These are phyloP conservation scores for Seriola rivoliana DNA, from an alignment of 2,113 vertebrate species.

Conservation along the genomic window DNA sequence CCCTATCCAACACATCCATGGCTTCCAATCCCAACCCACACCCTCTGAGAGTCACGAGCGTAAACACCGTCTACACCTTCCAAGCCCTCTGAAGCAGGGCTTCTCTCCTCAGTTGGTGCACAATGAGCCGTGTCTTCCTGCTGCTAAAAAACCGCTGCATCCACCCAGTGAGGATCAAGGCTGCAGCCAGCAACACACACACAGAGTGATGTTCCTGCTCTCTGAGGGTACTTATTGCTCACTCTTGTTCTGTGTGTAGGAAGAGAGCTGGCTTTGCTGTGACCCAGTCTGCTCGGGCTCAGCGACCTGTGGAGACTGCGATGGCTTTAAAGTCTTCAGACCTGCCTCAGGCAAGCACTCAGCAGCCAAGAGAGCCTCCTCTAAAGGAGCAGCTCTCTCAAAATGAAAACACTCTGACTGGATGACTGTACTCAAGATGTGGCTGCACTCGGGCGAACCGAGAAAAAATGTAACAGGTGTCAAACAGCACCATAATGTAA, in stretches of 20 bases:
- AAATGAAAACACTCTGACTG: neutral
- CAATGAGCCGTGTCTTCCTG: neutral
- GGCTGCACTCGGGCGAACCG: neutral
- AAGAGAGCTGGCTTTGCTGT: slow-evolving; percentile 2
- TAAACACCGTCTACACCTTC: slow-evolving; percentile 25
- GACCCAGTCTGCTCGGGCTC: neutral
- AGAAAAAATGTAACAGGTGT: too few relatives aligned
- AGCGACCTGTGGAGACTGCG: slow-evolving; percentile 10
- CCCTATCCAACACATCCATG: neutral
- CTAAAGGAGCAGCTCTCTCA: slow-evolving; percentile 39
- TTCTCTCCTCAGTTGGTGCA: neutral
- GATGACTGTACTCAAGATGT: neutral
- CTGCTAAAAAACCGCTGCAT: neutral
- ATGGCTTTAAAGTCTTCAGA: slow-evolving; percentile 21
- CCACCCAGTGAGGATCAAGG: slow-evolving; percentile 14
- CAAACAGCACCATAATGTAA: too few relatives aligned
- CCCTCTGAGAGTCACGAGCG: neutral
- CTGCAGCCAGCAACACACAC: neutral
- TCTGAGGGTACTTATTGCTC: slow-evolving; percentile 11
- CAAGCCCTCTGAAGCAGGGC: slow-evolving; percentile 10
- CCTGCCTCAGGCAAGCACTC: slow-evolving; percentile 22
- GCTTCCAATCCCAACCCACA: neutral
- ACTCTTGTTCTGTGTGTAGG: slow-evolving; percentile 8
- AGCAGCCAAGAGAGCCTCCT: slow-evolving; percentile 28
- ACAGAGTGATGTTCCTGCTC: neutral